Evolutionary conservation across 2,797 vertebrate genomes (phyloP), one percentile per base, ranked within the genome.

Genomic region (Hippoglossus hippoglossus): DNA sequence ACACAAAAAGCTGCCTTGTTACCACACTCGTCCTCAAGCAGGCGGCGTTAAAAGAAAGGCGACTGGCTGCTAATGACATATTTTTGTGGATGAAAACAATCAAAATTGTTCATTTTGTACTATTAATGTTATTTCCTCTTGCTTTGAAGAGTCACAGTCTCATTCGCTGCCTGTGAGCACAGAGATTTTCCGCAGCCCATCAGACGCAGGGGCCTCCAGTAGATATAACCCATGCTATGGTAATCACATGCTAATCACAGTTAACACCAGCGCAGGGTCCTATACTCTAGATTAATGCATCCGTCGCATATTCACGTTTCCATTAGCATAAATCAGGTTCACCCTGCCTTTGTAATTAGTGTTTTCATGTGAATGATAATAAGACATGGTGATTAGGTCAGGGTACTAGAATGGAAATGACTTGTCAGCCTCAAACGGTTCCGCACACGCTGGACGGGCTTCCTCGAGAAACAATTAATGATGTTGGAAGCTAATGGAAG

Each of bases 271-370:
- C 81, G 44, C 88, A 86, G 89, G 93, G 91, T 92, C 90, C 91
- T 91, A 93, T 94, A 91, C 88, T 92, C 90, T 90, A 94, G 92
- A 94, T 94, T 87, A 94, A 93, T 92, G 89, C 90, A 89, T 87
- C 89, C 87, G 85, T 87, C 89, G 87, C 90, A 92, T 91, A 92
- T 94, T 93, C 93, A 94, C 91, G 93, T 93, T 92, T 59, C 74
- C 73, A 94, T 94, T 93, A 93, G 90, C 93, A 94, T 94, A 93
- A 94, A 94, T 93, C 91, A 92, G 92, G 90, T 92, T 93, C 91
- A 92, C 91, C 87, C 90, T 90, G 92, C 85, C 91, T 93, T 91
- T 91, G 91, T 93, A 94, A 94, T 94, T 93, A 94, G 86, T 93
- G 90, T 94, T 94, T 93, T 93, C 86, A 82, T 94, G 91, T 91